Conservation (phyloP, 1,140 invertebrate species). For the Drosophila aff. region DNA sequence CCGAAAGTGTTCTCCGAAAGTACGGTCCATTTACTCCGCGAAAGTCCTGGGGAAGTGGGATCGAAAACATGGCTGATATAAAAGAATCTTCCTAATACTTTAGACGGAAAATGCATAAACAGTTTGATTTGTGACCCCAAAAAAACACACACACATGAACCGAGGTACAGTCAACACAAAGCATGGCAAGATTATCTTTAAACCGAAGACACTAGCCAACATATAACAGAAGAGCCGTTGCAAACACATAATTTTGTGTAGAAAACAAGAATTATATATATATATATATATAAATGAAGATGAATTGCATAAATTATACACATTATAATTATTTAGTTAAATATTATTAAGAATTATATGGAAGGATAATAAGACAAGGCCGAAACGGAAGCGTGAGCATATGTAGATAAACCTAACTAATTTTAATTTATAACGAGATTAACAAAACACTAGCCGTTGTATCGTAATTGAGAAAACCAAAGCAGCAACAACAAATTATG, state of each 20-base stretch:
- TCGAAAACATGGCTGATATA: constrained; percentile 13
- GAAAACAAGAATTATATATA: constrained; percentile 43
- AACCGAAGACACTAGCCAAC: constrained; percentile 66
- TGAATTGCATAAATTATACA: constrained; percentile 55
- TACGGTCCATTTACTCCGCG: constrained; percentile 17
- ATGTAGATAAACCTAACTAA: constrained; percentile 77
- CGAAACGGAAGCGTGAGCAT: constrained; percentile 60
- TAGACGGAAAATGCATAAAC: constrained; percentile 41
- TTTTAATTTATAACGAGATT: constrained; percentile 68
- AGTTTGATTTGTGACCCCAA: constrained; percentile 51
- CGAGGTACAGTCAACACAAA: constrained; percentile 62
- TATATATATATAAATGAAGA: constrained; percentile 40
- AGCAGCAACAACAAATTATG: constrained; percentile 21
- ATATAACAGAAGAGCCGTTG: constrained; percentile 40
- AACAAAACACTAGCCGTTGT: constrained; percentile 65
- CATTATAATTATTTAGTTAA: constrained; percentile 73
- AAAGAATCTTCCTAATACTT: constrained; percentile 58
- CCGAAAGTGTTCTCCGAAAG: constrained; percentile 8
- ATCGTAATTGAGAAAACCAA: constrained; percentile 45
- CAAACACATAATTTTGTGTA: constrained; percentile 63
- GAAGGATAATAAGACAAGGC: constrained; percentile 42
- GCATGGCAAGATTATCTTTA: constrained; percentile 44
- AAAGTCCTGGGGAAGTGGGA: constrained; percentile 10
- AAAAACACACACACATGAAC: constrained; percentile 23
- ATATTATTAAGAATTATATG: constrained; percentile 74